A percentile compares a stretch with the other conserved stretches of the same genome.
phyloP scores from a whole-genome alignment of 2,113 vertebrate genomes.

The Cavia porcellus region DNA sequence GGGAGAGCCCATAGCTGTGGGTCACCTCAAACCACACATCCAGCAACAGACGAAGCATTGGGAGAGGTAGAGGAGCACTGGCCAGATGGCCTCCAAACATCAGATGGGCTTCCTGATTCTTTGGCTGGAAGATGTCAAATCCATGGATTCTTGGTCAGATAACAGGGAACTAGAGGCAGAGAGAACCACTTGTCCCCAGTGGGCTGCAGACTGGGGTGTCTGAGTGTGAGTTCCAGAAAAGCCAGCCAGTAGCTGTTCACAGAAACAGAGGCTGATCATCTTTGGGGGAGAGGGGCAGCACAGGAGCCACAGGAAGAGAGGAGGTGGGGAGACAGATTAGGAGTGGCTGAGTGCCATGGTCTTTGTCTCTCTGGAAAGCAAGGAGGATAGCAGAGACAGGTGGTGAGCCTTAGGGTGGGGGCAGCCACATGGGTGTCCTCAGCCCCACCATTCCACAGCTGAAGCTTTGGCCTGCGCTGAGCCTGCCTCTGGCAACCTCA shows the following conservation, averaged over 20 bases:
- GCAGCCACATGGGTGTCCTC: not conserved
- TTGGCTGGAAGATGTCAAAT: no score
- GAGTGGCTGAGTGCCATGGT: rapidly evolving
- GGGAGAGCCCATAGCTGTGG: not conserved
- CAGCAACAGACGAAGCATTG: not conserved
- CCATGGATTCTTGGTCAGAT: not conserved
- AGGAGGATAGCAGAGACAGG: not conserved
- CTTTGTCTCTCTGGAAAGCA: not conserved
- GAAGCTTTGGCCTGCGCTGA: not conserved
- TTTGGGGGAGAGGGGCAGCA: not conserved
- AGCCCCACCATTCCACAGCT: not conserved
- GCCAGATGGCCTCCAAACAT: not conserved
- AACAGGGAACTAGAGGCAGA: no score
- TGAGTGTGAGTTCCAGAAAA: not conserved
- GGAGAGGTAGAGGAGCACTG: not conserved
- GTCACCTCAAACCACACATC: no score
- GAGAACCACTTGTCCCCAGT: no score
- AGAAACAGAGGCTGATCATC: not conserved
- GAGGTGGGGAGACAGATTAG: rapidly evolving
- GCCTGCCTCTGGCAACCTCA: not conserved
- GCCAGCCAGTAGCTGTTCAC: not conserved
- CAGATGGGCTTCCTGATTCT: not conserved
- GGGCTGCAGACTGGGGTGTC: not conserved
- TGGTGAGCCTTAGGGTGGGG: not conserved
- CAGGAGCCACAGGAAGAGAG: not conserved